Evolutionary conservation across 2,888 invertebrate genomes (phyloP).

Genomic region (Pterobdella sp.): DNA sequence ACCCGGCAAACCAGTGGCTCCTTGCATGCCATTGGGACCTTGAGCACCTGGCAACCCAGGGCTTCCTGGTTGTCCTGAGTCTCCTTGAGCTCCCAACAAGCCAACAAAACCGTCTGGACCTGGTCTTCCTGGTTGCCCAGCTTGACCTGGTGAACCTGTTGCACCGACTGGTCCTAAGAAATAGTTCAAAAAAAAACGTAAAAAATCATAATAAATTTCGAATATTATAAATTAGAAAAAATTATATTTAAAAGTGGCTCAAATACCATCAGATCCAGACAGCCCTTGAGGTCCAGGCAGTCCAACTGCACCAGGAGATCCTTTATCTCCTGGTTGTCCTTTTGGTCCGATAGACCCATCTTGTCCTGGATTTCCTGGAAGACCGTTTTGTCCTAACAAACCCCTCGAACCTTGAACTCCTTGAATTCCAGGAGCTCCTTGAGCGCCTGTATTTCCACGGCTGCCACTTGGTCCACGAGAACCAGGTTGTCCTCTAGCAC

Average conservation of each 20-base stretch:
- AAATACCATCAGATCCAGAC: conserved; percentile 26
- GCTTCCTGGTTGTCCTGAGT: conserved; percentile 30
- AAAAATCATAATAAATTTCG: too few species aligned
- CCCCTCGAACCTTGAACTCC: conserved; percentile 31
- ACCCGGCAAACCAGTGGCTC: conserved; percentile 33
- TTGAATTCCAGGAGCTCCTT: conserved; percentile 28
- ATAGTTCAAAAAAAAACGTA: too few species aligned
- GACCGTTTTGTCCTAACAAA: conserved; percentile 3
- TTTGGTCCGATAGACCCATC: conserved; percentile 24
- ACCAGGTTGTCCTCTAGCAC: conserved; percentile 31
- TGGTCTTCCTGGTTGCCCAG: conserved; percentile 16
- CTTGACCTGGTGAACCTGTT: conserved; percentile 22
- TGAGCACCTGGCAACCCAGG: conserved; percentile 31
- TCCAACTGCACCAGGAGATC: conserved; percentile 32
- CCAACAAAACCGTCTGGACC: conserved; percentile 30
- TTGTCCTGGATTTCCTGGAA: not conserved
- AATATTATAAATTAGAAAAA: too few species aligned
- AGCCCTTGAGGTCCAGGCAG: conserved; percentile 31
- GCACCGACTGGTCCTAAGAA: conserved; percentile 2
- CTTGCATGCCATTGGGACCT: conserved; percentile 29
- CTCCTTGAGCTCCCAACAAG: conserved; percentile 31
- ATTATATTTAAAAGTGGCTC: too few species aligned
- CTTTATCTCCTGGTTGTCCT: conserved; percentile 29
- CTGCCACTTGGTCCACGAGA: conserved; percentile 23
- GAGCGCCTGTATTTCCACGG: conserved; percentile 24